phyloP scores from a whole-genome alignment of 1,140 invertebrate species.

The Trachelipus rathkii region DNA sequence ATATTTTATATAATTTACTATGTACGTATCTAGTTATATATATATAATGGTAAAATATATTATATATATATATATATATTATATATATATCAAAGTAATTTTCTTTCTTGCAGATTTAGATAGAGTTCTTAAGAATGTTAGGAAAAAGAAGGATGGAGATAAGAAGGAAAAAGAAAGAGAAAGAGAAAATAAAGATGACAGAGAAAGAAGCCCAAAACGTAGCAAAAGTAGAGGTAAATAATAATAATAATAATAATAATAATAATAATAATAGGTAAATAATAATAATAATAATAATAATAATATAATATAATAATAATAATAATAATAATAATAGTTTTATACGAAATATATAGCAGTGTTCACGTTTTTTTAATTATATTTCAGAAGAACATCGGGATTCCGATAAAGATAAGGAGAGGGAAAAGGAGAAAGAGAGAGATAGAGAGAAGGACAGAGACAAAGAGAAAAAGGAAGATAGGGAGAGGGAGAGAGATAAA shows the following conservation, averaged over 20 bases:
- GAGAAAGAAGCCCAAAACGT: not conserved
- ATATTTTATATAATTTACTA: no score
- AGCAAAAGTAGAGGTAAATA: not conserved
- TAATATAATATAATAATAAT: no score
- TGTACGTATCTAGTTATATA: no score
- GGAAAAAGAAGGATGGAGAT: not conserved
- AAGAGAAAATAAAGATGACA: not conserved
- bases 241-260: no score
- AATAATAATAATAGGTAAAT: no score
- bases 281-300: no score
- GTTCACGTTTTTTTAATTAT: no score
- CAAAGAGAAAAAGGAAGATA: not conserved
- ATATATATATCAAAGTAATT: no score
- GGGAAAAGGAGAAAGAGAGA: not conserved
- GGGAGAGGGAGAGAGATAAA: not conserved
- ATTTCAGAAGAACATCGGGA: not conserved
- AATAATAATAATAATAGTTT: no score
- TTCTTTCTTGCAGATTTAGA: not conserved
- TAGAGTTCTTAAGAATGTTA: not conserved
- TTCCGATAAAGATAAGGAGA: not conserved
- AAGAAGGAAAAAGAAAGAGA: conserved; percentile 6
- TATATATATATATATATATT: no score
- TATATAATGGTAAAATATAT: no score
- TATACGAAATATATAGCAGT: no score
- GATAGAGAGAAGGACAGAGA: not conserved